phyloP scores from a whole-genome alignment of 1,140 invertebrate species.

The Sinonovacula constricta region DNA sequence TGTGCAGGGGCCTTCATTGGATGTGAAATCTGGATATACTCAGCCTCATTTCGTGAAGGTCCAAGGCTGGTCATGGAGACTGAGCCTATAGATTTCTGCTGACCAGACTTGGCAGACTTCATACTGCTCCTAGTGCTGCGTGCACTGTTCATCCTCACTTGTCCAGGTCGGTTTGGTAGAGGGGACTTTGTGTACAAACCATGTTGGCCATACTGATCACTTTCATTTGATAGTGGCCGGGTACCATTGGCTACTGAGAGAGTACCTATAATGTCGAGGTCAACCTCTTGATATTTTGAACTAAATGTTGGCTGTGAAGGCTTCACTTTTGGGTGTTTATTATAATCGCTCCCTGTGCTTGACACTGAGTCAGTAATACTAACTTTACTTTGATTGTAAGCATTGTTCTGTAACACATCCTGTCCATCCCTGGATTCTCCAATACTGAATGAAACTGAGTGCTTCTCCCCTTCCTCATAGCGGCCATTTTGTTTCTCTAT shows the following conservation, averaged over 20 bases:
- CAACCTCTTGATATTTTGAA: slow-evolving; percentile 40
- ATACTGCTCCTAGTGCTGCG: slow-evolving; percentile 31
- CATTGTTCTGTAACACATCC: neutral
- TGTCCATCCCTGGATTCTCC: slow-evolving; percentile 1
- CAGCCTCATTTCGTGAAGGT: slow-evolving; percentile 51
- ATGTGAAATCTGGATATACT: slow-evolving; percentile 62
- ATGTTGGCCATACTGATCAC: neutral
- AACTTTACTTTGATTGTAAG: slow-evolving; percentile 29
- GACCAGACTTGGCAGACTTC: slow-evolving; percentile 39
- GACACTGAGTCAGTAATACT: slow-evolving; percentile 35
- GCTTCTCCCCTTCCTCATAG: slow-evolving; percentile 34
- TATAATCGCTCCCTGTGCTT: slow-evolving; percentile 24
- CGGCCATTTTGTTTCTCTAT: slow-evolving; percentile 24
- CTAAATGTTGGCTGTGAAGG: slow-evolving; percentile 47
- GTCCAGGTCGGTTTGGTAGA: neutral
- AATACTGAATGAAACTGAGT: slow-evolving; percentile 38
- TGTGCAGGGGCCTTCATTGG: slow-evolving; percentile 52
- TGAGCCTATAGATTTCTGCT: slow-evolving; percentile 24
- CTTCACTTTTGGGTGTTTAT: slow-evolving; percentile 45
- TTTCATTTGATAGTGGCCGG: slow-evolving; percentile 44
- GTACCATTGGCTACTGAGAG: slow-evolving; percentile 27
- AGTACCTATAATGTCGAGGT: slow-evolving; percentile 44
- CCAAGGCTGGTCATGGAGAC: slow-evolving; percentile 41
- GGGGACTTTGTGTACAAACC: slow-evolving; percentile 13
- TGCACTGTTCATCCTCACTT: slow-evolving; percentile 32